Evolutionary conservation across 2,797 vertebrate genomes (phyloP).

Genomic region (Mus spretus): DNA sequence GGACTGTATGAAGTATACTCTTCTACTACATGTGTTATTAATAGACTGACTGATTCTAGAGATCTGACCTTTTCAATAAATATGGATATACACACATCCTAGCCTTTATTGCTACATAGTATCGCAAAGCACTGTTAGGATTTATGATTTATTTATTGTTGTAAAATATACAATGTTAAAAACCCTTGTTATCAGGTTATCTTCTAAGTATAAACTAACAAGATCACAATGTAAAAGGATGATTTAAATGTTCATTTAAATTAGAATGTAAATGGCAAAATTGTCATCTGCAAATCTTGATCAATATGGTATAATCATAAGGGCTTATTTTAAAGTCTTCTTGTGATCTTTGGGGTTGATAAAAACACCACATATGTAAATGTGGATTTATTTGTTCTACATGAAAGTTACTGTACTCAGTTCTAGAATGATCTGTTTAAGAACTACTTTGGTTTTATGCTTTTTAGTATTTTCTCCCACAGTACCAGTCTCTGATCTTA

Average conservation of each 20-base stretch:
- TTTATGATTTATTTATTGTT: constrained; percentile 32
- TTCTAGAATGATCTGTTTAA: constrained; percentile 13
- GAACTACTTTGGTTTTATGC: background rate
- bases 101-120: background rate
- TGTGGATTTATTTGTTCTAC: background rate
- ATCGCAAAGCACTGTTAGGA: background rate
- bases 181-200: background rate
- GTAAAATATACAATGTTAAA: constrained; percentile 3
- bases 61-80: background rate
- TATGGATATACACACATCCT: background rate
- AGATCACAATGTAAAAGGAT: constrained; percentile 21
- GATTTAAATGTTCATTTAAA: background rate
- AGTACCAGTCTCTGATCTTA: background rate
- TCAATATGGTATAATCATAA: background rate
- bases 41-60: background rate
- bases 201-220: constrained; percentile 42
- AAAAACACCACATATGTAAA: background rate
- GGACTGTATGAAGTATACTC: background rate
- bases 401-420: background rate
- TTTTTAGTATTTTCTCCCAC: background rate
- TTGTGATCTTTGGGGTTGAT: constrained; percentile 15
- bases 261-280: constrained; percentile 13
- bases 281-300: background rate
- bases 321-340: constrained; percentile 11
- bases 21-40: background rate